phyloP scores from a whole-genome alignment of 2,113 vertebrate species.

The Notiomystis cincta region DNA sequence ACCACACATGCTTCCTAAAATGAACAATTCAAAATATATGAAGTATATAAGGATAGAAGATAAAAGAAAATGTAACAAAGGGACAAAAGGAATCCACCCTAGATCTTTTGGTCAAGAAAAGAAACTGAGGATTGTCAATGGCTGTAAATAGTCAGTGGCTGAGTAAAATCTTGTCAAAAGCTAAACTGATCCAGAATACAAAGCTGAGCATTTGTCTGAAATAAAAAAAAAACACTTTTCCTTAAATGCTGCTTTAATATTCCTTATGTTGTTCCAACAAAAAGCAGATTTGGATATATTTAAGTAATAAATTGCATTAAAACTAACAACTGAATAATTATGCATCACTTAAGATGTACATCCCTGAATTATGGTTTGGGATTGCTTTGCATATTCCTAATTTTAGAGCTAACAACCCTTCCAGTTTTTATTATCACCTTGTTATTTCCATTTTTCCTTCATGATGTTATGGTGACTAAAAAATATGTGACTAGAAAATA shows the following conservation, averaged over 20 bases:
- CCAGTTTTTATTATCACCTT: slow-evolving; percentile 46
- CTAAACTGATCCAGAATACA: not conserved
- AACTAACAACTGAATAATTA: not conserved
- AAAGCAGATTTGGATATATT: not conserved
- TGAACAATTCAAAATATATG: not conserved
- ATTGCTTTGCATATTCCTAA: not conserved
- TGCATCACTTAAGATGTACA: not conserved
- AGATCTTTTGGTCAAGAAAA: not conserved
- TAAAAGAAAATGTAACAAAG: not conserved
- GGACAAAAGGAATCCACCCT: not conserved
- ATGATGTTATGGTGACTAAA: slow-evolving; percentile 53
- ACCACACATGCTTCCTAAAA: not conserved
- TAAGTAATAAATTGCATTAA: not conserved
- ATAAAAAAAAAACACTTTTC: not conserved
- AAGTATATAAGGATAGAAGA: not conserved
- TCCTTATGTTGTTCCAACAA: not conserved
- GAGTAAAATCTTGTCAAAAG: not conserved
- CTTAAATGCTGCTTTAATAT: not conserved
- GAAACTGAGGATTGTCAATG: not conserved
- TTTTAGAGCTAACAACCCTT: slow-evolving; percentile 21
- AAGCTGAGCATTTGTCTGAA: not conserved
- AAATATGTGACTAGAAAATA: slow-evolving; percentile 62
- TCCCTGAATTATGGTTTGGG: not conserved
- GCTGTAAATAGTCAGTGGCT: not conserved
- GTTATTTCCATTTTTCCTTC: slow-evolving; percentile 51